Percentiles rank a stretch among this genome's conserved stretches.
Conservation (phyloP, 2,797 vertebrate species). For the Phrynocephalus guinanensis region DNA sequence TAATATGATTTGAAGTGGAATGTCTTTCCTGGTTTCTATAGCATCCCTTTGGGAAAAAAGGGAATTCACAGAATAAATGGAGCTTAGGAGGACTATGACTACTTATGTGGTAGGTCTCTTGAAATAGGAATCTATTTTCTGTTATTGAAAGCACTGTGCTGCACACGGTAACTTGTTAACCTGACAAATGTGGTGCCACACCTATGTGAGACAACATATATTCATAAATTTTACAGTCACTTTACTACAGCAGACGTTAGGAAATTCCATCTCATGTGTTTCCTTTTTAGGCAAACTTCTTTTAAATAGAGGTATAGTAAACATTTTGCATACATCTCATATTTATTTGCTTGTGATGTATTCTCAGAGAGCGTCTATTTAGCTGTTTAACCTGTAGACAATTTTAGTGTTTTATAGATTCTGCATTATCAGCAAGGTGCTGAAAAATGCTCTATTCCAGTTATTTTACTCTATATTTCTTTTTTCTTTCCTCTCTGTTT, state of each 20-base stretch:
- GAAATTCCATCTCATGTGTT: background rate
- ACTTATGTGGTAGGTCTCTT: background rate
- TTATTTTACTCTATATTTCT: slow-evolving; percentile 30
- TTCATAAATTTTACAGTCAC: slow-evolving; percentile 17
- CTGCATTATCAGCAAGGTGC: fast-evolving
- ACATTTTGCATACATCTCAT: slow-evolving; percentile 1
- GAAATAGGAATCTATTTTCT: background rate
- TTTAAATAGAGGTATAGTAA: slow-evolving; percentile 13
- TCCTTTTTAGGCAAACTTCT: background rate
- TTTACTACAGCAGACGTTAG: background rate
- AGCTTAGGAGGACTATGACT: background rate
- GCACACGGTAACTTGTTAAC: background rate
- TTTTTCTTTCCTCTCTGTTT: slow-evolving; percentile 13
- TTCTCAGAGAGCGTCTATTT: slow-evolving; percentile 43
- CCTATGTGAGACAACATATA: background rate
- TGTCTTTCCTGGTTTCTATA: background rate
- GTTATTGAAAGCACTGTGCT: background rate
- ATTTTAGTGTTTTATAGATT: slow-evolving; percentile 27
- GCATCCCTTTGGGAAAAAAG: background rate
- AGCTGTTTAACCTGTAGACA: slow-evolving; percentile 28
- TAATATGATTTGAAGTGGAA: background rate
- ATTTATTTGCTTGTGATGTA: background rate
- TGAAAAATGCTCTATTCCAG: background rate
- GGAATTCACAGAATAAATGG: background rate
- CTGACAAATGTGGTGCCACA: background rate